Percentiles rank a stretch among this genome's conserved stretches.
phyloP scores from a whole-genome alignment of 2,113 vertebrate genomes.

The Emydura subglobosa region DNA sequence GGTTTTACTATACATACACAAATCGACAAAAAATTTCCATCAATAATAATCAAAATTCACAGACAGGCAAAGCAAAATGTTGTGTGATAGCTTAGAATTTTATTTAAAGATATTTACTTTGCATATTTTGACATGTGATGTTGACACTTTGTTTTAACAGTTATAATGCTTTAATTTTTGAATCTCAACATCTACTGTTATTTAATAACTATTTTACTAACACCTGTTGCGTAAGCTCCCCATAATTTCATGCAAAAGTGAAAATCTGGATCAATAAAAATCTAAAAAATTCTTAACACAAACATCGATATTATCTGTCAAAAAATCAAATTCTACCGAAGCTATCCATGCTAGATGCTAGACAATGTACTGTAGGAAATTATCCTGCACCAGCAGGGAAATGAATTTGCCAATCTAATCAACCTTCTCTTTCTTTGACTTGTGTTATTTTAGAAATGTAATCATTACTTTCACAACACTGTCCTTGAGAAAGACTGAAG shows the following conservation, averaged over 20 bases:
- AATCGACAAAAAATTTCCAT: background rate
- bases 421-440: conserved; percentile 43
- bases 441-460: conserved; percentile 42
- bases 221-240: too few relatives aligned
- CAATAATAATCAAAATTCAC: background rate
- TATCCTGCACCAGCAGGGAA: background rate
- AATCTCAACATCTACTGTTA: background rate
- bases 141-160: background rate
- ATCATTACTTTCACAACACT: background rate
- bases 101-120: background rate
- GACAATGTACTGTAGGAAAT: background rate
- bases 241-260: background rate
- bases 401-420: conserved; percentile 12
- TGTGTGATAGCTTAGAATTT: background rate
- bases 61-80: background rate
- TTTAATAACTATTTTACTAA: background rate
- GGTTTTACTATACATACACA: background rate
- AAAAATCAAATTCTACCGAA: background rate
- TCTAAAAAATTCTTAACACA: background rate
- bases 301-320: background rate
- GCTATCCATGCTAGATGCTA: background rate
- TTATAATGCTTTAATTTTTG: background rate
- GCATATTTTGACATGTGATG: background rate
- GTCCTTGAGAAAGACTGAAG: conserved; percentile 29
- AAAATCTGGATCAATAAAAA: background rate